These are phyloP conservation scores for Lerista edwardsae DNA, from an alignment of 2,797 vertebrate species.

Conservation along the genomic window DNA sequence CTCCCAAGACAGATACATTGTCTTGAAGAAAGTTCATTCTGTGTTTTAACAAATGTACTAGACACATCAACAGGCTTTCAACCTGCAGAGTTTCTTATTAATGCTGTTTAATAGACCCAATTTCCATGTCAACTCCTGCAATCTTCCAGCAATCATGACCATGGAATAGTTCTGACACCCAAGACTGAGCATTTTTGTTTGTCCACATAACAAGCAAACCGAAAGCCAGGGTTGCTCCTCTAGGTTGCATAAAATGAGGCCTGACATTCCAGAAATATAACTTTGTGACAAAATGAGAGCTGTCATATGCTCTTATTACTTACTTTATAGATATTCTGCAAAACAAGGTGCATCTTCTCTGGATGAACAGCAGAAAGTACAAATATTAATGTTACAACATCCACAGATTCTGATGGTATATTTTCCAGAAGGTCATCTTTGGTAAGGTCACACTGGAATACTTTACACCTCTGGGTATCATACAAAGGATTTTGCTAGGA, in stretches of 20 bases:
- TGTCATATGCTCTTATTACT: slow-evolving; percentile 36
- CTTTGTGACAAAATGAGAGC: neutral
- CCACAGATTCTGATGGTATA: slow-evolving; percentile 83
- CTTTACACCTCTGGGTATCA: slow-evolving; percentile 83
- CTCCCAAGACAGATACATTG: neutral
- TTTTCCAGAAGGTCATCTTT: slow-evolving; percentile 84
- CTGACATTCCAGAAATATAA: neutral
- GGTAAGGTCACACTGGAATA: slow-evolving; percentile 95
- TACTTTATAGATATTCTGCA: slow-evolving; percentile 90
- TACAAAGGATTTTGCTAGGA: slow-evolving; percentile 88
- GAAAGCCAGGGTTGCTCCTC: neutral
- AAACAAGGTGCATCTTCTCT: slow-evolving; percentile 89
- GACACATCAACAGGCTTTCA: neutral
- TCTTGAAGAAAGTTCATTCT: neutral
- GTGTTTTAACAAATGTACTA: neutral
- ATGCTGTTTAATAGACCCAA: too few species aligned
- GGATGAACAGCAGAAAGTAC: slow-evolving; percentile 95
- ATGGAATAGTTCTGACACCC: neutral
- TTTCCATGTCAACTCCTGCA: neutral
- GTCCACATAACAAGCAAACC: accelerated
- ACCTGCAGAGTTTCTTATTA: too few species aligned
- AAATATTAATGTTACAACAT: slow-evolving; percentile 90
- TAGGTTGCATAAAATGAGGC: neutral
- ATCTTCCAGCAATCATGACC: neutral
- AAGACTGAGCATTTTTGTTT: neutral